A percentile compares a stretch with the other conserved stretches of the same genome.
Evolutionary conservation across 2,888 invertebrate genomes (phyloP).

Genomic region (Syrista parreyssii): DNA sequence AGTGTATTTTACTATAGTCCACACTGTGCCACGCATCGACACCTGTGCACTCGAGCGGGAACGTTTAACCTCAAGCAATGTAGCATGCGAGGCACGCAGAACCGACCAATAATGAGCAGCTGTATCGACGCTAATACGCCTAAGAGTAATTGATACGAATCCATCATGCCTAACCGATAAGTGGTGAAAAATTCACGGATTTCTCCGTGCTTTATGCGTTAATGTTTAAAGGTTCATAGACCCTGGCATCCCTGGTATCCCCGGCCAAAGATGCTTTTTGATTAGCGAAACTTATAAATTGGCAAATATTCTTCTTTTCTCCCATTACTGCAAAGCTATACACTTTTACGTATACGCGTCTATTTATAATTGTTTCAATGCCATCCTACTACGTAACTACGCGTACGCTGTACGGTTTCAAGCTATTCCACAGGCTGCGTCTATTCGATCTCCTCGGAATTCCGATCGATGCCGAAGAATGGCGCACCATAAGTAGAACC

Average conservation of each 20-base stretch:
- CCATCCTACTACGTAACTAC: background rate
- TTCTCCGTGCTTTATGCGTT: background rate
- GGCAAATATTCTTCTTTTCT: background rate
- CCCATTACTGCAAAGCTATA: background rate
- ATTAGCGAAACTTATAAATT: background rate
- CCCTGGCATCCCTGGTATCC: too few relatives aligned
- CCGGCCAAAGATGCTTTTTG: background rate
- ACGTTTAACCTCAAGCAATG: conserved; percentile 3
- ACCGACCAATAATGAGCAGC: conserved; percentile 32
- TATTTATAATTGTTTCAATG: background rate
- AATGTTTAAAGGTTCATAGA: background rate
- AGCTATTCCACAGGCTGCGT: background rate
- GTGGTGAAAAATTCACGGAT: conserved; percentile 8
- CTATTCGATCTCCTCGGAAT: background rate
- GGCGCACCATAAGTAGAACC: background rate
- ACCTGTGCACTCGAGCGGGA: background rate
- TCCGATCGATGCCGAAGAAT: background rate
- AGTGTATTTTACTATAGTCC: background rate
- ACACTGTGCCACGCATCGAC: background rate
- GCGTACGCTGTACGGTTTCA: background rate
- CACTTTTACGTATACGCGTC: background rate
- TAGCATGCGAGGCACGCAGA: conserved; percentile 35
- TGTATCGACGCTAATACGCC: conserved; percentile 26
- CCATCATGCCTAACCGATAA: conserved; percentile 34
- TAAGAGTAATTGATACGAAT: conserved; percentile 42